Evolutionary conservation across 2,113 vertebrate genomes (phyloP).

Genomic region (human (Homo sapiens)): DNA sequence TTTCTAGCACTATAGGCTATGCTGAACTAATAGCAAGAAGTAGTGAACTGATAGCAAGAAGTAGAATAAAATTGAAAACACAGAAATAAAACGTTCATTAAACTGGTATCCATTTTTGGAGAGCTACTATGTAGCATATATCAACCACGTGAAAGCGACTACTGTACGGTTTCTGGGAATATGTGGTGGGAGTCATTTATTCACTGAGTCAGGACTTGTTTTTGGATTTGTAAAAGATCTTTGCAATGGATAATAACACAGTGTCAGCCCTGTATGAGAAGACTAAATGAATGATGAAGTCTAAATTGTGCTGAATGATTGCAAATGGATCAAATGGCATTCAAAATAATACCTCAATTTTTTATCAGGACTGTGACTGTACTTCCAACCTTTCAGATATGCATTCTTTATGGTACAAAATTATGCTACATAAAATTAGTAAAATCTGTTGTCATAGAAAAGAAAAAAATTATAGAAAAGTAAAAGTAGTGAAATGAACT

Average conservation of each 20-base stretch:
- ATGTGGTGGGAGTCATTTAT: constrained; percentile 35
- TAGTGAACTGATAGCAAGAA: background rate
- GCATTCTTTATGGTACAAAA: constrained; percentile 26
- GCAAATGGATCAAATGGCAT: constrained; percentile 47
- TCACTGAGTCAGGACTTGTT: background rate
- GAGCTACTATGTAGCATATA: background rate
- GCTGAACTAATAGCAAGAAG: background rate
- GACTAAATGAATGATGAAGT: constrained; percentile 57
- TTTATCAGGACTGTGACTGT: constrained; percentile 44
- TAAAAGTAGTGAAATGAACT: constrained; percentile 45
- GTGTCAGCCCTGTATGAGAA: constrained; percentile 41
- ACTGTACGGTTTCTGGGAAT: constrained; percentile 31
- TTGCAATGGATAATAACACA: constrained; percentile 52
- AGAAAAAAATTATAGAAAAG: constrained; percentile 24
- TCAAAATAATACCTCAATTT: constrained; percentile 66
- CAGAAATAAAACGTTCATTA: background rate
- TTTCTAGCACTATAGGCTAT: background rate
- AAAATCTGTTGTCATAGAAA: constrained; percentile 53
- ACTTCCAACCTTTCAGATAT: constrained; percentile 23
- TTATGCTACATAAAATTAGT: constrained; percentile 59
- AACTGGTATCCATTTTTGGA: background rate
- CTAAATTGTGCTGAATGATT: constrained; percentile 48
- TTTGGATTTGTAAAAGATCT: constrained; percentile 65
- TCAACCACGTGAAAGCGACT: background rate
- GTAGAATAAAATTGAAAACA: background rate